phyloP scores from a whole-genome alignment of 2,888 invertebrate species.

The Drosophila nigricruria region DNA sequence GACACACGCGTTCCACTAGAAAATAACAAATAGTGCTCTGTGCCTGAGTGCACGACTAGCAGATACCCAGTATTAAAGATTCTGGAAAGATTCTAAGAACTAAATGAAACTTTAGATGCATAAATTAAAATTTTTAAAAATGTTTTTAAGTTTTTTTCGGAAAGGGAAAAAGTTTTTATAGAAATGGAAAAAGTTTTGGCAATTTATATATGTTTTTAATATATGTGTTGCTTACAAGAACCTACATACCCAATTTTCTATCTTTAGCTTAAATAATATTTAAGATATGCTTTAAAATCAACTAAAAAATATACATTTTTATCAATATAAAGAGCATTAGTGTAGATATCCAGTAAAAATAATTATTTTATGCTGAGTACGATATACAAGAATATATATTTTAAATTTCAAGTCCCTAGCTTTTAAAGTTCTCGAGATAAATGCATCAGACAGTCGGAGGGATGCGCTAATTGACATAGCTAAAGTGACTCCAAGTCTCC shows the following conservation, averaged over 20 bases:
- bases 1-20: constrained; percentile 59
- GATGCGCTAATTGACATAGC: not conserved
- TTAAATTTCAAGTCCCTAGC: not conserved
- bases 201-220: no score
- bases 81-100: not conserved
- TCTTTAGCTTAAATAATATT: not conserved
- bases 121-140: no score
- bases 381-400: not conserved
- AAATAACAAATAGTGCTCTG: not conserved
- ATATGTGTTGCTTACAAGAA: no score
- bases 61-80: not conserved
- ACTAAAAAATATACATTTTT: no score
- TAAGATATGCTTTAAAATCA: not conserved
- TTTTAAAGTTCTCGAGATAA: not conserved
- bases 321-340: not conserved
- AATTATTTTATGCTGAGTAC: not conserved
- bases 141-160: no score
- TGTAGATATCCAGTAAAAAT: not conserved
- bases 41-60: not conserved
- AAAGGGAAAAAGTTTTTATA: no score
- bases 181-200: no score
- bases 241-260: no score
- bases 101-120: not conserved
- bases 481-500: not conserved
- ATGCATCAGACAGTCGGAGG: not conserved